Evolutionary conservation across 2,888 invertebrate genomes (phyloP), one percentile per base, ranked within the genome.

Genomic region (Polymixis flavicincta): DNA sequence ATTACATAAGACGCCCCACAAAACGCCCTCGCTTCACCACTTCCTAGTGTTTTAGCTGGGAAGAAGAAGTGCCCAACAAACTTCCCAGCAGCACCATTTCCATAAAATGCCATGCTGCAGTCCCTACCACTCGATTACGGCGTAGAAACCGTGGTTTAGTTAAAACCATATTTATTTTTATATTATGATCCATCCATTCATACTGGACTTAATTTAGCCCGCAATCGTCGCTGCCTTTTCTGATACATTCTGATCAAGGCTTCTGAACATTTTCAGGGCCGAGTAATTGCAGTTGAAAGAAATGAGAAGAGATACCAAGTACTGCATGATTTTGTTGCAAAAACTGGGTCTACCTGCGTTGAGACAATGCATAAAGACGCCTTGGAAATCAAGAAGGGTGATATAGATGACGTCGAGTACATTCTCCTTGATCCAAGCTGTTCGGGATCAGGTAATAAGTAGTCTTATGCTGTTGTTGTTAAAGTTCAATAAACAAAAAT

Each of bases 401-500:
- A 97, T 28, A 97, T 97, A 88, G 97, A 97, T 48, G 96, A 97
- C 85, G 98, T 99, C 0, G 98, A 99, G 92, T 99, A 98, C 89
- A 98, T 99, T 86, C 95, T 99, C n/a, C 97, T 99, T 0, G 99
- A 99, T 95, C 99, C 99, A 0, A 98, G 99, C 74, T 99, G 99
- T 93, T 98, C 99, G 42, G 99, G 99, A 60, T 98, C 99, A 92
- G 99, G 99, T 97, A 97, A 90, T 9, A 37, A 28, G 4, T n/a
- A 37, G 14, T 37, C 32, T 54, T 63, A 45, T 45, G 6, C 63
- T 28, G 22, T 14, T 3, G 22, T 1, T 0, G 0, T n/a, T 52
- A 54, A 37, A 25, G 28, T 57, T 57, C 0, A 71, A 37, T 55
- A 9, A 32, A 17, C 1, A 76, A 25, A 52, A 48, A 2, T 37